Base-by-base conservation (phyloP, 2,113 vertebrate species). In the Coryphaenoides rupestris region DNA sequence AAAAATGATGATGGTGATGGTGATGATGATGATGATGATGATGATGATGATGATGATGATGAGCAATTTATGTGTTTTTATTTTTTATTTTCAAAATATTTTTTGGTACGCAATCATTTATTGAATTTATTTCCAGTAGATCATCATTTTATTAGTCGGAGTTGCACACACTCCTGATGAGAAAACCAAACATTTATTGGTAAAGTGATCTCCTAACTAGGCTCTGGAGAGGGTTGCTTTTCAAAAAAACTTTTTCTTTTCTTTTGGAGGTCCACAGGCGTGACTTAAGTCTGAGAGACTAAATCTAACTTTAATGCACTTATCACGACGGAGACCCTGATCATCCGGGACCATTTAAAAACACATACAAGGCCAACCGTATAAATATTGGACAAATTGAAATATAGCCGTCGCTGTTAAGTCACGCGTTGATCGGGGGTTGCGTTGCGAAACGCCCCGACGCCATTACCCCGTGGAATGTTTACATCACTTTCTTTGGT, bases 381-480 rank as follows among this genome's bases (percentile, higher is more conserved):
- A 50, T 50, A 17, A n/a, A 50, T 16, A 50, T 13, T 17, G 5
- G 47, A 50, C 47, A 50, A 16, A 50, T 17, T n/a, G 47, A n/a
- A 50, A 5, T 6, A n/a, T 5, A 17, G 47, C 47, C 47, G 16
- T 5, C 0, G 5, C 17, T 5, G 5, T 50, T 5, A n/a, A 5
- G 3, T 17, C 14, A 50, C 13, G 47, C 4, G 47, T 50, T 50
- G 47, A 50, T 50, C 47, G 2, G 47, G 14, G 9, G 5, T 16
- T 50, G 9, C 33, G 9, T 40, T 14, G 22, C 21, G 10, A 56
- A 47, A 21, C 40, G 21, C 23, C 47, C 55, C 24, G 21, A 58
- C 68, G 54, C 57, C 33, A 47, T 68, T 68, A 57, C 54, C 33
- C n/a, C 49, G 58, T 62, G 55, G 73, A 74, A 53, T 55, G 68